A percentile compares a stretch with the other conserved stretches of the same genome.
Evolutionary conservation across 2,888 invertebrate species (phyloP).

Genomic region (Xestia xanthographa): DNA sequence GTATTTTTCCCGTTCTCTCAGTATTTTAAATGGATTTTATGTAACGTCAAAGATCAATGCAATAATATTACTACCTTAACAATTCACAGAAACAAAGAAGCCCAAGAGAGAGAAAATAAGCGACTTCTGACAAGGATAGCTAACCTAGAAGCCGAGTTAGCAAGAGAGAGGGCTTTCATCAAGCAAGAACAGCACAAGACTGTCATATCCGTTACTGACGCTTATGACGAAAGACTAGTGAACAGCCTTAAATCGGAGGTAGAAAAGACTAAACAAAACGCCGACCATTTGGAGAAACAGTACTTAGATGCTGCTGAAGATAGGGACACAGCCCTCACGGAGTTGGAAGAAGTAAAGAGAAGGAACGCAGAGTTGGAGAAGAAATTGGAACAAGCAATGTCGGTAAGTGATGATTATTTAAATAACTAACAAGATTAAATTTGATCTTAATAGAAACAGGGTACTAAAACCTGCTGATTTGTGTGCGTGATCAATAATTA

Average conservation of each 20-base stretch:
- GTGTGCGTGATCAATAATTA: background rate
- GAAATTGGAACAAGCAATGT: conserved; percentile 92
- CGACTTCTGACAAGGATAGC: conserved; percentile 94
- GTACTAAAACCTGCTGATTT: conserved; percentile 1
- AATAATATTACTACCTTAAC: background rate
- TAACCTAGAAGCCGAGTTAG: conserved; percentile 95
- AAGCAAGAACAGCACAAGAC: conserved; percentile 89
- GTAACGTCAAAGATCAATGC: background rate
- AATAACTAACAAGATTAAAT: background rate
- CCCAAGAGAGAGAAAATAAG: conserved; percentile 96
- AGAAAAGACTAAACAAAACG: conserved; percentile 94
- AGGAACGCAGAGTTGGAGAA: conserved; percentile 94
- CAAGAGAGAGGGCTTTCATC: conserved; percentile 92
- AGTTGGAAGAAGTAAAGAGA: conserved; percentile 95
- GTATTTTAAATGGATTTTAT: background rate
- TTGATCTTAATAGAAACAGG: background rate
- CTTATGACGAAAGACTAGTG: conserved; percentile 92
- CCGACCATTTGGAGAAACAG: conserved; percentile 95
- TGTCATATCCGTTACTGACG: conserved; percentile 89
- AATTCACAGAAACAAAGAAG: conserved; percentile 93
- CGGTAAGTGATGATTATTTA: conserved; percentile 81
- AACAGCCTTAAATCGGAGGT: conserved; percentile 94
- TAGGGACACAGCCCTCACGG: conserved; percentile 93
- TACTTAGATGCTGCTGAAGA: conserved; percentile 94
- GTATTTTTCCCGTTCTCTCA: too few species aligned